Evolutionary conservation across 2,888 invertebrate species (phyloP).

Genomic region (Orthosia incerta): DNA sequence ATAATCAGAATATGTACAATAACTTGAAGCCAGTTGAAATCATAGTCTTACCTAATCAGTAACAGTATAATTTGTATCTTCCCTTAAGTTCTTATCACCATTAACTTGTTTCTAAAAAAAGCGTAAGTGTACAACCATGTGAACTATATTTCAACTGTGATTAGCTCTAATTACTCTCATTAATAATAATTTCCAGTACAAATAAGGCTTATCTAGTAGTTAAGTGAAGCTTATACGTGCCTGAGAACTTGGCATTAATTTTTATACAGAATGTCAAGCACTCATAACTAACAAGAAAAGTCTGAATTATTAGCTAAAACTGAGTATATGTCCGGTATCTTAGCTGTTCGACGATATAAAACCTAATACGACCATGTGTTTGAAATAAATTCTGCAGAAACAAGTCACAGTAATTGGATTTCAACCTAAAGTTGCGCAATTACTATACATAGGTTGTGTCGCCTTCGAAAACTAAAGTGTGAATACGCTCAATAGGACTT

Average conservation of each 20-base stretch:
- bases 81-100: no score
- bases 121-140: background rate
- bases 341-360: conserved; percentile 24
- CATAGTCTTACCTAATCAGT: background rate
- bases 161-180: conserved; percentile 5
- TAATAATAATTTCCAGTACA: background rate
- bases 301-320: conserved; percentile 5
- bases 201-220: conserved; percentile 25
- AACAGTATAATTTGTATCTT: no score
- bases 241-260: conserved; percentile 43
- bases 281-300: conserved; percentile 6
- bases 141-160: conserved; percentile 8
- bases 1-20: background rate
- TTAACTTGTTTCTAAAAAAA: background rate
- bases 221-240: background rate
- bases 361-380: conserved; percentile 18
- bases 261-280: conserved; percentile 33
- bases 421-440: conserved; percentile 49
- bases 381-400: conserved; percentile 27
- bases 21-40: no score
- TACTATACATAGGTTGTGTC: conserved; percentile 43
- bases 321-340: conserved; percentile 21
- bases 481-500: conserved; percentile 41
- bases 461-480: conserved; percentile 49
- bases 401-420: conserved; percentile 35